Conservation (phyloP, 2,113 vertebrate genomes). For the Pseudopipra pipra region DNA sequence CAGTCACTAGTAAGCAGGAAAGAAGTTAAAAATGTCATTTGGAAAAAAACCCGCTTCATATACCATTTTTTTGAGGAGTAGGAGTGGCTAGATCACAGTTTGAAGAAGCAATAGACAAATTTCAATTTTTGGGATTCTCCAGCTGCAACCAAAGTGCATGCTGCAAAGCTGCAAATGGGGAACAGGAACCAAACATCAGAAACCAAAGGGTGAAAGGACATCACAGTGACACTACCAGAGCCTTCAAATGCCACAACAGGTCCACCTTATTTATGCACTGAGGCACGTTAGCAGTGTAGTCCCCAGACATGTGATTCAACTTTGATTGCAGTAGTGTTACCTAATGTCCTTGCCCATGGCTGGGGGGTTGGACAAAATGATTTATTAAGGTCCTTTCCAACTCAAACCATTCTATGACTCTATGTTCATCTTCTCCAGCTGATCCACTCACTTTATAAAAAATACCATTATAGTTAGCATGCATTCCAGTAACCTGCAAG, state of each 20-base stretch:
- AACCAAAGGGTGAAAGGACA: background rate
- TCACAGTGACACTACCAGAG: background rate
- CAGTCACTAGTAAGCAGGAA: background rate
- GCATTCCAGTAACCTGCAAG: accelerated
- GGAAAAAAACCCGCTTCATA: background rate
- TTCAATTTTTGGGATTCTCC: background rate
- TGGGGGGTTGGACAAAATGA: background rate
- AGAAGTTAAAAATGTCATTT: background rate
- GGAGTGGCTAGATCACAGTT: background rate
- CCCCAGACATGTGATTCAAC: background rate
- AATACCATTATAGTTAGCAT: background rate
- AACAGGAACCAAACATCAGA: background rate
- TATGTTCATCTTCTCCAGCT: background rate
- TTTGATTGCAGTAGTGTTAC: background rate
- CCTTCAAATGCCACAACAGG: background rate
- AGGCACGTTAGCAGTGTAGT: background rate
- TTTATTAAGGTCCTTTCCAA: background rate
- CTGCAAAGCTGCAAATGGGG: background rate
- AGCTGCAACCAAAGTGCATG: background rate
- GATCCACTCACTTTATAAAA: background rate
- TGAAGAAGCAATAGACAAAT: background rate
- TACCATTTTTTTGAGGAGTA: background rate
- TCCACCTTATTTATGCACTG: background rate
- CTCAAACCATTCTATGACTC: background rate
- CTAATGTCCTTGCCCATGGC: background rate